These are phyloP conservation scores for Lepidochrysops patricia DNA, from an alignment of 2,888 invertebrate species.

Conservation along the genomic window DNA sequence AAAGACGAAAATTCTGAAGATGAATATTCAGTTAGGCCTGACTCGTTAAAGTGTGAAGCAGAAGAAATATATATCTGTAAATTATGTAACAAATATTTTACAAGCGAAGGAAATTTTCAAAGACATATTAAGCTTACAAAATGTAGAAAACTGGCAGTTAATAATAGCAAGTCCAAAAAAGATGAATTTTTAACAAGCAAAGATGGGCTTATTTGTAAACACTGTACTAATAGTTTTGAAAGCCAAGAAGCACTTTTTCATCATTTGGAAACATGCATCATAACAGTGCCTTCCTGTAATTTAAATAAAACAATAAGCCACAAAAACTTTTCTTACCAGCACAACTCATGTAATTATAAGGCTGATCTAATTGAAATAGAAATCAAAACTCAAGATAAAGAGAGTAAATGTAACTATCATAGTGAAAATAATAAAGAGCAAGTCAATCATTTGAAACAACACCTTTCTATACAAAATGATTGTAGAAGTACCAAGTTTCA, in stretches of 20 bases:
- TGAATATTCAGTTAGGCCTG: not conserved
- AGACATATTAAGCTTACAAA: not conserved
- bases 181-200: not conserved
- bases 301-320: not conserved
- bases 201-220: not conserved
- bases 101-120: not conserved
- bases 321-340: not conserved
- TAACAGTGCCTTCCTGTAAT: not conserved
- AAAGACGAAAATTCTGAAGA: not conserved
- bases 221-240: not conserved
- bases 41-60: not conserved
- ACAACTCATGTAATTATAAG: not conserved
- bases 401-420: conserved; percentile 16
- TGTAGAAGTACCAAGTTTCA: not conserved
- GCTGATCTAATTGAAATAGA: not conserved
- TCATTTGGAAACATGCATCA: no score
- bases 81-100: not conserved
- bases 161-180: not conserved
- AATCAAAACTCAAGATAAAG: not conserved
- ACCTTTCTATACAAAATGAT: not conserved
- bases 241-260: no score
- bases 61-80: not conserved
- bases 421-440: no score
- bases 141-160: not conserved
- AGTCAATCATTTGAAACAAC: no score